Percentiles rank a stretch among this genome's conserved stretches.
Evolutionary conservation across 2,797 vertebrate genomes (phyloP).

Genomic region (Galago senegalensis): DNA sequence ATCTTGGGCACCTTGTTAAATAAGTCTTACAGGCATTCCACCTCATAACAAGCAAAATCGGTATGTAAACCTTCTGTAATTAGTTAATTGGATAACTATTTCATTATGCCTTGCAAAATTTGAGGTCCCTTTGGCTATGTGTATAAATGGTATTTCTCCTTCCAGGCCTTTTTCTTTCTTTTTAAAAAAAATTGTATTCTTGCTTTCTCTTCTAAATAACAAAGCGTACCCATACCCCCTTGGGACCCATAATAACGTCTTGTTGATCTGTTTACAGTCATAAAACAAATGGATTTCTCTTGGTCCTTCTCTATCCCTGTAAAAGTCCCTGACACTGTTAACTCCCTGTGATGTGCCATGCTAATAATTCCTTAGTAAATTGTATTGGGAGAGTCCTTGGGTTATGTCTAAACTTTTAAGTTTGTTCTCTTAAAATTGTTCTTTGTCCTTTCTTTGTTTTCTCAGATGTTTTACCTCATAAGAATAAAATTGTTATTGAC

Average conservation of each 20-base stretch:
- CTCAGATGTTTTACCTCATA: conserved; percentile 23
- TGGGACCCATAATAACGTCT: neutral
- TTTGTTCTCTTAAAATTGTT: neutral
- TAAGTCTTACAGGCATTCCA: conserved; percentile 50
- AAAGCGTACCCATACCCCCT: neutral
- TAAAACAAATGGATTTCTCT: neutral
- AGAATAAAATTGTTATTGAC: conserved; percentile 55
- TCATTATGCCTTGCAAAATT: conserved; percentile 45
- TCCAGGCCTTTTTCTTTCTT: neutral
- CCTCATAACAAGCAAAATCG: conserved; percentile 31
- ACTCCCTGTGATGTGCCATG: neutral
- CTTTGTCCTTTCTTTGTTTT: neutral
- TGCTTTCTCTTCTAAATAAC: conserved; percentile 12
- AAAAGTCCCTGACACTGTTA: conserved; percentile 1
- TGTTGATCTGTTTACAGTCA: conserved; percentile 18
- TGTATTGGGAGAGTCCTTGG: conserved; percentile 14
- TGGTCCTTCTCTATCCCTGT: conserved; percentile 12
- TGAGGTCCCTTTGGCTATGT: conserved; percentile 47
- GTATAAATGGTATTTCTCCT: conserved; percentile 30
- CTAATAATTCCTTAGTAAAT: conserved; percentile 59
- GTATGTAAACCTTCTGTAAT: conserved; percentile 54
- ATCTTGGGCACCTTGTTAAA: conserved; percentile 32
- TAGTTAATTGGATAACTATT: conserved; percentile 18
- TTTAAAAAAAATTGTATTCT: conserved; percentile 12
- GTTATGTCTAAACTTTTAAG: conserved; percentile 32